Base-by-base conservation (phyloP, 2,888 invertebrate genomes). In the Drosophila merina region DNA sequence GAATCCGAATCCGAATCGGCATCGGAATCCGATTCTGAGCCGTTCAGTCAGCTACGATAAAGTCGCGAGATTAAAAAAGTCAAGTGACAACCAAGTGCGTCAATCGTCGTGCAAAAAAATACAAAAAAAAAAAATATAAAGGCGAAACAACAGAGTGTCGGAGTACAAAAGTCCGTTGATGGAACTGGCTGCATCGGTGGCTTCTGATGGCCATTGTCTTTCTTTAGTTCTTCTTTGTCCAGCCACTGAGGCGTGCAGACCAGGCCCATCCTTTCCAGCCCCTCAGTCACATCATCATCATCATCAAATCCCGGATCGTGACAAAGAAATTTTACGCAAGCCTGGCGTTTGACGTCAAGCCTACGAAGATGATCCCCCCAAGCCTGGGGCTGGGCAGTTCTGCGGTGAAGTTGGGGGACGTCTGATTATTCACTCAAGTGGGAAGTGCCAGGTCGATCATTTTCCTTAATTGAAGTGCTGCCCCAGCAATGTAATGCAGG, bases 61-160 rank as follows among this genome's bases (percentile, higher is more conserved):
- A 81, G 87, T 80, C 78, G 87, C 85, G 67, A 82, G 81, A 82
- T 82, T 86, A 82, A 74, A 74, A 82, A 77, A 81, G 87, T 84
- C 81, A 84, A 81, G 85, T 76, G 87, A 86, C 87, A 78, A 68
- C 74, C 74, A 86, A 86, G 74, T 82, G 71, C 81, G 81, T 82
- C 81, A 82, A 82, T 82, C 74, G 76, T 30, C 67, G 68, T 58
- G 52, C 50, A 70, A 77, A 73, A 73, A 73, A 59, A 52, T 74
- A 50, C 45, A 58, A 45, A 55, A 54, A 25, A 40, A 45, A 25
- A 28, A 51, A 33, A 33, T 9, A 36, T 12, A 36, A 36, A 59
- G 12, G 38, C 57, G 26, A 55, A 56, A 40, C 50, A 72, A 68
- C 57, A 54, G 40, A 50, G 12, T n/a, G 58, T 50, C 63, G 42